Conservation (phyloP, 2,113 vertebrate genomes). For the Stegostoma tigrinum region DNA sequence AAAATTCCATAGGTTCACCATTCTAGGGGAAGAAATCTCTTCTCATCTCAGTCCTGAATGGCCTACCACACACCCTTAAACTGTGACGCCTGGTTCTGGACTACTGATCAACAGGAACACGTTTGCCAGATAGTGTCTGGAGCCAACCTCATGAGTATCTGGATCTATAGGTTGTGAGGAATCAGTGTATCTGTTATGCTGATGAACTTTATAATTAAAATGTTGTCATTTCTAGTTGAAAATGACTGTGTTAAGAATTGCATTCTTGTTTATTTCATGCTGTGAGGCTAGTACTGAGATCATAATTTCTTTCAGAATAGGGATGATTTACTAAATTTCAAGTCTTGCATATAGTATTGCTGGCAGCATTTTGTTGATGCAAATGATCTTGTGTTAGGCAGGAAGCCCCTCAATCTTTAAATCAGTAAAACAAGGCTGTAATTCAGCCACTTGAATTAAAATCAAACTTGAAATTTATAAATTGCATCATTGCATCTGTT, state of each 20-base stretch:
- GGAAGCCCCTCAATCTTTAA: too few species aligned
- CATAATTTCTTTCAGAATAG: background rate
- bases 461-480: background rate
- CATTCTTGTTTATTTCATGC: background rate
- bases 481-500: background rate
- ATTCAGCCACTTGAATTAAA: background rate
- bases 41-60: too few species aligned
- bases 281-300: background rate
- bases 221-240: background rate
- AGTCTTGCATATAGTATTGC: background rate
- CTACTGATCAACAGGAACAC: too few species aligned
- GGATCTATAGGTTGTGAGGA: too few species aligned
- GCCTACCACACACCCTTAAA: too few species aligned
- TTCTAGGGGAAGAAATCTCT: too few species aligned
- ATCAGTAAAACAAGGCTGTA: too few species aligned
- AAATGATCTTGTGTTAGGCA: background rate
- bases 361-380: background rate
- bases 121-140: too few species aligned
- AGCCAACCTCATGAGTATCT: too few species aligned
- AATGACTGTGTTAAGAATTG: background rate
- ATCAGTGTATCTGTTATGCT: too few species aligned
- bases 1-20: too few species aligned
- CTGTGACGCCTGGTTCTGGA: too few species aligned
- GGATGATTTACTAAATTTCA: background rate
- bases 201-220: background rate